Conservation (phyloP, 2,888 invertebrate species). For the Diogma glabrata region DNA sequence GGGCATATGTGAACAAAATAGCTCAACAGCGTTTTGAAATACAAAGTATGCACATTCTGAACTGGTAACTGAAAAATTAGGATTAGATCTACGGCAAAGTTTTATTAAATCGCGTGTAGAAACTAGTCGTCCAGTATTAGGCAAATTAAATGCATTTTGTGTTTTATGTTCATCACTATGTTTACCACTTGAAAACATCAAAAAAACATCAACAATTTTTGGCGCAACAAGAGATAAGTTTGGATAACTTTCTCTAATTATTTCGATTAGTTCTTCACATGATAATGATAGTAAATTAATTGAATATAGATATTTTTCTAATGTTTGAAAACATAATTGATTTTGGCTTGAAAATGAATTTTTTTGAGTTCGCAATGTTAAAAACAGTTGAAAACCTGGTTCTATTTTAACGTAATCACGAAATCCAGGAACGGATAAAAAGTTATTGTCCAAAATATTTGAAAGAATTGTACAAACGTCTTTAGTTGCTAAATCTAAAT, state of each 20-base stretch:
- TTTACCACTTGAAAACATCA: slow-evolving; percentile 63
- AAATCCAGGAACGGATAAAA: slow-evolving; percentile 78
- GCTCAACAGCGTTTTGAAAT: slow-evolving; percentile 81
- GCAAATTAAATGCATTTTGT: slow-evolving; percentile 16
- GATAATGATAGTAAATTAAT: slow-evolving; percentile 72
- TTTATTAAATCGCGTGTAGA: slow-evolving; percentile 85
- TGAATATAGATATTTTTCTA: slow-evolving; percentile 74
- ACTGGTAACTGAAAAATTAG: slow-evolving; percentile 62
- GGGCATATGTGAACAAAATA: slow-evolving; percentile 73
- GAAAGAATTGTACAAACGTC: slow-evolving; percentile 85
- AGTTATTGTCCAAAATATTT: slow-evolving; percentile 71
- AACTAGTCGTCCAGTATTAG: slow-evolving; percentile 47
- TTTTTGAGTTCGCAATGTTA: slow-evolving; percentile 54
- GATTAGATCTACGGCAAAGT: slow-evolving; percentile 70
- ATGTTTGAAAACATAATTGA: slow-evolving; percentile 51
- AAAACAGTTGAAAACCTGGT: slow-evolving; percentile 84
- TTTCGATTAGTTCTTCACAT: slow-evolving; percentile 57
- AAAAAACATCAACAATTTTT: slow-evolving; percentile 71
- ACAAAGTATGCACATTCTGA: slow-evolving; percentile 36
- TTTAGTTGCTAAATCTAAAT: slow-evolving; percentile 85
- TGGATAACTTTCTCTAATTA: slow-evolving; percentile 59
- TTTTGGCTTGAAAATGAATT: slow-evolving; percentile 33
- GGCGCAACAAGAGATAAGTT: slow-evolving; percentile 57
- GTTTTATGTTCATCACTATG: slow-evolving; percentile 36
- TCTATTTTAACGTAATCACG: slow-evolving; percentile 68